Evolutionary conservation across 2,888 invertebrate species (phyloP).

Genomic region (Teleiodes luculella): DNA sequence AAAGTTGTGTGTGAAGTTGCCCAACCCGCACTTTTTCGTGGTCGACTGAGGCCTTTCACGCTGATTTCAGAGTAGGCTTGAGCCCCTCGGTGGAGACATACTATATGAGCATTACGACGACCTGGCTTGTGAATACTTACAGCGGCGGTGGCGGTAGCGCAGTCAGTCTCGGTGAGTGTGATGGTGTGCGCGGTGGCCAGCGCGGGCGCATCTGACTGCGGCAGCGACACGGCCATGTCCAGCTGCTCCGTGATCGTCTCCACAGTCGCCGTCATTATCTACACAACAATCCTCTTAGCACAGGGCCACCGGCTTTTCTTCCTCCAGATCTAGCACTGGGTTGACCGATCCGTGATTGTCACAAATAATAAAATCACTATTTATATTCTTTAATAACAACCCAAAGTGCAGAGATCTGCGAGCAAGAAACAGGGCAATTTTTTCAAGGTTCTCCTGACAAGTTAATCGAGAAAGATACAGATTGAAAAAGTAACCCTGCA

Average conservation of each 20-base stretch:
- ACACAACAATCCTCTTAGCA: slow-evolving; percentile 5
- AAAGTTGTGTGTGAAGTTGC: too few relatives aligned
- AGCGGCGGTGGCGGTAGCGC: slow-evolving; percentile 82
- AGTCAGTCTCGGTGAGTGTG: slow-evolving; percentile 92
- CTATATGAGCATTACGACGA: too few relatives aligned
- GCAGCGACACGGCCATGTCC: slow-evolving; percentile 92
- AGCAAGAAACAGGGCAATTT: background rate
- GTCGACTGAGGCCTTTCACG: too few relatives aligned
- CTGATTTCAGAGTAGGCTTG: too few relatives aligned
- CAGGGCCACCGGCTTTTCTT: background rate
- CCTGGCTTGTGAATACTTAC: slow-evolving; percentile 54
- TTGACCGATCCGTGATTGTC: background rate
- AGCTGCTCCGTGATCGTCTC: slow-evolving; percentile 95
- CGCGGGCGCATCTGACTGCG: slow-evolving; percentile 80
- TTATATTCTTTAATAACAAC: too few relatives aligned
- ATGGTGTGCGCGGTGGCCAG: slow-evolving; percentile 91
- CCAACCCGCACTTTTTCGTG: too few relatives aligned
- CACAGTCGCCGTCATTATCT: slow-evolving; percentile 97
- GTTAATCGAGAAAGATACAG: background rate
- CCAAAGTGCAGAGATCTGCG: background rate
- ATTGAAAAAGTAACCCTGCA: background rate
- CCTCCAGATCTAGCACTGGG: background rate
- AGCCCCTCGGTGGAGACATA: too few relatives aligned
- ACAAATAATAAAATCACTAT: too few relatives aligned
- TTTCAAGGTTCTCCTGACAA: background rate